phyloP scores from a whole-genome alignment of 1,140 invertebrate species.

The Samia ricini region DNA sequence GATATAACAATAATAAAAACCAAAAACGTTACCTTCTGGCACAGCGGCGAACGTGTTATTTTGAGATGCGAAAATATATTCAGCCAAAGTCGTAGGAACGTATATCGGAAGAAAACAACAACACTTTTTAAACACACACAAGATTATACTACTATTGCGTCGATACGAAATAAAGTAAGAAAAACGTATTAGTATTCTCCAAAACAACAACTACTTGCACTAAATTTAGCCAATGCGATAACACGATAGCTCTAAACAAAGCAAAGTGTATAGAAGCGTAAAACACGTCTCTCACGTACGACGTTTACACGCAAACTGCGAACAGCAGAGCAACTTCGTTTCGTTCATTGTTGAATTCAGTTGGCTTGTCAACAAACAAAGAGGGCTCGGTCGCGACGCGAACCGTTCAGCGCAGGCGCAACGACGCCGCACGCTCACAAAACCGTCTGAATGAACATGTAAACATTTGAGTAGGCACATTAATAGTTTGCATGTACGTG shows the following conservation, averaged over 20 bases:
- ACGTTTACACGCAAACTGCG: slow-evolving; percentile 43
- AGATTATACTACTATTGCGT: slow-evolving; percentile 34
- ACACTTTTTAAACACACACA: slow-evolving; percentile 38
- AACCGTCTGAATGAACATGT: slow-evolving; percentile 67
- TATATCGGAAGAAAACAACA: slow-evolving; percentile 32
- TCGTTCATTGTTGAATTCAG: slow-evolving; percentile 30
- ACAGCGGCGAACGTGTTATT: slow-evolving; percentile 45
- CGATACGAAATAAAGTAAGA: slow-evolving; percentile 21
- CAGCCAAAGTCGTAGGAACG: slow-evolving; percentile 24
- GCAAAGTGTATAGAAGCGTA: slow-evolving; percentile 14
- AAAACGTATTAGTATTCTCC: slow-evolving; percentile 33
- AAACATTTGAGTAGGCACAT: slow-evolving; percentile 56
- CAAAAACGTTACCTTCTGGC: slow-evolving; percentile 51
- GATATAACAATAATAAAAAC: slow-evolving; percentile 29
- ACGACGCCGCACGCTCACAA: slow-evolving; percentile 47
- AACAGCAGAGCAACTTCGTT: no score
- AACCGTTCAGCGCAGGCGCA: slow-evolving; percentile 59
- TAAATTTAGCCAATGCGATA: slow-evolving; percentile 47
- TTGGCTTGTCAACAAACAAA: slow-evolving; percentile 75
- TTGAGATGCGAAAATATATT: slow-evolving; percentile 40
- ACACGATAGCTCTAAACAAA: slow-evolving; percentile 36
- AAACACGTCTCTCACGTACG: slow-evolving; percentile 37
- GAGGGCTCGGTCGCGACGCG: slow-evolving; percentile 49
- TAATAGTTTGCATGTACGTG: not conserved
- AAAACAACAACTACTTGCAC: slow-evolving; percentile 42